These are phyloP conservation scores for Haemorhous mexicanus DNA, from an alignment of 2,113 vertebrate genomes.

Conservation along the genomic window DNA sequence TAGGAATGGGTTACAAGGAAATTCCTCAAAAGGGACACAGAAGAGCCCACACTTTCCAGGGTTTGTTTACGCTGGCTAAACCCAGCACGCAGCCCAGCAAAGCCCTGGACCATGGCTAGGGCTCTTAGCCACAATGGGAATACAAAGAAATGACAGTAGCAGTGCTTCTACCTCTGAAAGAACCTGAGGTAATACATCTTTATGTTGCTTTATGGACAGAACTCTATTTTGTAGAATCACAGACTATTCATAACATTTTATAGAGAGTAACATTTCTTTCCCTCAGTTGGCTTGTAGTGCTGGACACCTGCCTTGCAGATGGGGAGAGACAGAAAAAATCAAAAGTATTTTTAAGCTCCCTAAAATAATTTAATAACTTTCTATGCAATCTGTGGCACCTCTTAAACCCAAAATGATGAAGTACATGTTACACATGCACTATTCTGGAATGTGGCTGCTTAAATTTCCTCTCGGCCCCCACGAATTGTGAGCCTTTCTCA, in stretches of 20 bases:
- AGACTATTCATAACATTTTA: conserved; percentile 43
- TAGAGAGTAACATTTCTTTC: conserved; percentile 20
- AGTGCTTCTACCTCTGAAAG: neutral
- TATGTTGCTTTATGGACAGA: conserved; percentile 9
- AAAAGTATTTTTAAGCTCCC: conserved; percentile 50
- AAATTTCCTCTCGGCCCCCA: neutral
- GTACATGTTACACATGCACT: neutral
- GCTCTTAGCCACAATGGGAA: neutral
- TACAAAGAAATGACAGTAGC: conserved; percentile 17
- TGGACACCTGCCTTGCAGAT: conserved; percentile 52
- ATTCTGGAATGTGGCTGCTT: neutral
- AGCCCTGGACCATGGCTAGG: neutral
- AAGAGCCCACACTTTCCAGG: neutral
- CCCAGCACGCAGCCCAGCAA: neutral
- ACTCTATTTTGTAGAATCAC: conserved; percentile 18
- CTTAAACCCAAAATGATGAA: conserved; percentile 51
- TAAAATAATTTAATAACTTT: conserved; percentile 62
- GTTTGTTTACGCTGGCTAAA: neutral
- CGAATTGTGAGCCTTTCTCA: fast-evolving
- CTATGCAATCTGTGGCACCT: conserved; percentile 49
- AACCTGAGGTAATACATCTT: conserved; percentile 2
- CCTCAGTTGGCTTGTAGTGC: neutral
- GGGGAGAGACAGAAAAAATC: conserved; percentile 7
- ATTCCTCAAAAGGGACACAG: neutral
- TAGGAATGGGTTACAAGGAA: neutral